Base-by-base conservation (phyloP, 2,888 invertebrate species). In the Tillus elongatus region DNA sequence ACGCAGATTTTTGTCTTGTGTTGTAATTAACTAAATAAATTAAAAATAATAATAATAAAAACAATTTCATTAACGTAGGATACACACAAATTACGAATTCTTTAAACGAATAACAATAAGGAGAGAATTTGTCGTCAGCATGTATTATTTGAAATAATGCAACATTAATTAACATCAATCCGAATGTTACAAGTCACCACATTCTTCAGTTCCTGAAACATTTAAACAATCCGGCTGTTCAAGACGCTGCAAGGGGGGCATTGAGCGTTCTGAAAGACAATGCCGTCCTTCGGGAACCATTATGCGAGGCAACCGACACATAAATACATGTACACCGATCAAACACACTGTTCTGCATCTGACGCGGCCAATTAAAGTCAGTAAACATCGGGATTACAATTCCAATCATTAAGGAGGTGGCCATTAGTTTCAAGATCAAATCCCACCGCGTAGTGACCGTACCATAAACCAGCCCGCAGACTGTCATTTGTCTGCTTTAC, bases 281-380 rank as follows among this genome's bases (percentile, higher is more conserved):
- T 52, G 50, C 54, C 45, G 51, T 58, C 56, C 57, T 52, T 50
- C 52, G 57, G 57, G 55, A 56, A 50, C 53, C 50, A 56, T 56
- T 55, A 51, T 43, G 46, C n/a, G 24, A n/a, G 43, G 40, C 47
- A 44, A 45, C 45, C 45, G 43, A 50, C 41, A 50, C 49, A 57
- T 58, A 59, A 57, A 58, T 58, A 47, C 46, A 45, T 37, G 42
- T 40, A 42, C 46, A 45, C 48, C 49, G 43, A 45, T 50, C 47
- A 46, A 52, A 51, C 51, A 49, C 46, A 45, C 41, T 52, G 47
- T 53, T 52, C 50, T 53, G 52, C 49, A 49, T 52, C 49, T 52
- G 52, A 52, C 53, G 50, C 52, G 48, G 46, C 53, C 54, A 53
- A 54, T 42, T 47, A 60, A 60, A 57, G 54, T 54, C 53, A 49